phyloP scores from a whole-genome alignment of 2,797 vertebrate genomes.

The Enoplosus armatus region DNA sequence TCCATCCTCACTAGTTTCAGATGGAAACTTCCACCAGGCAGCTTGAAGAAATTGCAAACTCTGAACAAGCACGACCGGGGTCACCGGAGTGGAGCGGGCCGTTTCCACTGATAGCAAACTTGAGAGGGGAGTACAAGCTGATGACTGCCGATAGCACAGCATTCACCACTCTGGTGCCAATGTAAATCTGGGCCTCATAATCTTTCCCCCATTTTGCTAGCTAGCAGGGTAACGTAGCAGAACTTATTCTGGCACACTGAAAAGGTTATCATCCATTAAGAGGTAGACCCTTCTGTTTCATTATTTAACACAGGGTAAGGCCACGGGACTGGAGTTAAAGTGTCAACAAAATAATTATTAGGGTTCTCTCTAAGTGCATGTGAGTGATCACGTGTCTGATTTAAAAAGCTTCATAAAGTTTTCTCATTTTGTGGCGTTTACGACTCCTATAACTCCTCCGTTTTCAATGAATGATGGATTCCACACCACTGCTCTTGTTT shows the following conservation, averaged over 20 bases:
- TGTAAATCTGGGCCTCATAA: conserved; percentile 57
- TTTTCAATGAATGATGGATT: conserved; percentile 4
- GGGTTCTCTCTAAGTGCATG: neutral
- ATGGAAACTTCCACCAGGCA: conserved; percentile 67
- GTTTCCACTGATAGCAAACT: conserved; percentile 57
- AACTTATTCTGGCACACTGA: conserved; percentile 51
- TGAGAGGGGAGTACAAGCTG: conserved; percentile 44
- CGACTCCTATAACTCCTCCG: neutral
- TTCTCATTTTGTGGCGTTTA: conserved; percentile 18
- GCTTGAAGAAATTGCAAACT: conserved; percentile 63
- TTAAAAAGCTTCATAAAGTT: conserved; percentile 27
- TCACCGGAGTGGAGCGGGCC: conserved; percentile 43
- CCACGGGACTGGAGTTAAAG: conserved; percentile 34
- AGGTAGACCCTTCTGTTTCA: conserved; percentile 34
- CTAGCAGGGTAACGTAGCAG: conserved; percentile 47
- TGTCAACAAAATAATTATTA: conserved; percentile 22
- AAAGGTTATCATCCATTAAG: conserved; percentile 52
- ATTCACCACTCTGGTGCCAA: conserved; percentile 52
- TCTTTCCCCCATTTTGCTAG: conserved; percentile 51
- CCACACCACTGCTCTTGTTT: conserved; percentile 6
- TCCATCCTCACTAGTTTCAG: conserved; percentile 33
- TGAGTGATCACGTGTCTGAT: neutral
- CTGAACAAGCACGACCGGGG: conserved; percentile 25
- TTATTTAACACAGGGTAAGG: conserved; percentile 50
- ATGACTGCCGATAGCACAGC: conserved; percentile 61